Evolutionary conservation across 2,797 vertebrate species (phyloP).

Genomic region (Gallirallus australis): DNA sequence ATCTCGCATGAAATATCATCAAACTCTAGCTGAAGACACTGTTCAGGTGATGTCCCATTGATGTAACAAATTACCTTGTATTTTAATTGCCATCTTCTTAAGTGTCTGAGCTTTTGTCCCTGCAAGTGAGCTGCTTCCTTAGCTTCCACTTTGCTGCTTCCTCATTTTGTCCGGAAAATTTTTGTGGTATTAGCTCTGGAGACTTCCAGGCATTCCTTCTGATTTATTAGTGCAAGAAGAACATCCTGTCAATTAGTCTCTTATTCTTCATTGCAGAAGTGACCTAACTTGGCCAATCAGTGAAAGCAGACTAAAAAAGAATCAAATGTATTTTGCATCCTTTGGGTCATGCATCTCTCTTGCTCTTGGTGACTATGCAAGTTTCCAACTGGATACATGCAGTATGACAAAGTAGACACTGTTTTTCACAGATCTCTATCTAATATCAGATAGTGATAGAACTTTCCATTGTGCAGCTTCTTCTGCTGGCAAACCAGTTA

Average conservation of each 20-base stretch:
- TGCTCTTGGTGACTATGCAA: rapidly evolving
- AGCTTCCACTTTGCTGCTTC: background rate
- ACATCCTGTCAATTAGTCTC: background rate
- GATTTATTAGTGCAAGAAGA: background rate
- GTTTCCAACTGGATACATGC: background rate
- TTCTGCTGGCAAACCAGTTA: background rate
- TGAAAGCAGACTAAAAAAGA: background rate
- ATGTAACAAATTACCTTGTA: background rate
- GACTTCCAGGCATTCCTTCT: background rate
- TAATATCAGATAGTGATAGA: background rate
- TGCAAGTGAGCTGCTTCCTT: background rate
- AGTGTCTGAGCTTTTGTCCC: background rate
- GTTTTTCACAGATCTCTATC: background rate
- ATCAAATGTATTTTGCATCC: background rate
- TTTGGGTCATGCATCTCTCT: background rate
- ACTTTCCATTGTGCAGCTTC: background rate
- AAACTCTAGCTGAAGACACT: background rate
- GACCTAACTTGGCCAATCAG: background rate
- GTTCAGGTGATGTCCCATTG: background rate
- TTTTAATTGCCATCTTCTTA: background rate
- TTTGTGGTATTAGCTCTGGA: background rate
- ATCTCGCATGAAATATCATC: background rate
- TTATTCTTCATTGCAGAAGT: background rate
- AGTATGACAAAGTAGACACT: background rate
- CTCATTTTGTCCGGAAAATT: background rate